These are phyloP conservation scores for Camponotus floridanus DNA, from an alignment of 1,140 invertebrate species.

Conservation along the genomic window DNA sequence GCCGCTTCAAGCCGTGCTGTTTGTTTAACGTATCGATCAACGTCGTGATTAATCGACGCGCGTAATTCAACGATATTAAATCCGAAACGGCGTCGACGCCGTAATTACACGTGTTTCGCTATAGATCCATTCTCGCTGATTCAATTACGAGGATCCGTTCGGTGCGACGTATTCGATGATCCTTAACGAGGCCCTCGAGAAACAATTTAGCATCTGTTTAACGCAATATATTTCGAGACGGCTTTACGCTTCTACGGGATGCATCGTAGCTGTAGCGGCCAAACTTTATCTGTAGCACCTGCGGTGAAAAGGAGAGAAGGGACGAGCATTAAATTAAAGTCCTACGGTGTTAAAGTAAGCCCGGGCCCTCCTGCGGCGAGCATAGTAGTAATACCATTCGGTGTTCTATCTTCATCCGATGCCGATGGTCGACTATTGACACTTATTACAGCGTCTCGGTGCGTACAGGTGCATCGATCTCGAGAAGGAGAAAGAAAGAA, in stretches of 20 bases:
- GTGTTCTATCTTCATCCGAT: conserved; percentile 75
- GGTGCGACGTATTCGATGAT: conserved; percentile 40
- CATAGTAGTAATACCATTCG: conserved; percentile 72
- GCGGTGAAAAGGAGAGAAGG: conserved; percentile 10
- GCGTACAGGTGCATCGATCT: conserved; percentile 51
- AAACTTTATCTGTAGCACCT: neutral
- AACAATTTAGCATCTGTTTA: conserved; percentile 64
- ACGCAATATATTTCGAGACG: conserved; percentile 48
- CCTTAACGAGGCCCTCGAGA: conserved; percentile 5
- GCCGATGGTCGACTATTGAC: conserved; percentile 69
- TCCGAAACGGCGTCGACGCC: conserved; percentile 16
- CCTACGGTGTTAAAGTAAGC: conserved; percentile 76
- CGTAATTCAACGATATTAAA: conserved; percentile 33
- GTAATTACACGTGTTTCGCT: conserved; percentile 31
- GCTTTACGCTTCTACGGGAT: conserved; percentile 56
- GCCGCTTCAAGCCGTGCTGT: neutral
- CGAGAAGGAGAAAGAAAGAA: conserved; percentile 12
- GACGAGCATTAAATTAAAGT: conserved; percentile 74
- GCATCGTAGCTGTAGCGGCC: conserved; percentile 42
- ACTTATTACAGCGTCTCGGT: conserved; percentile 64
- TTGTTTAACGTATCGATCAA: conserved; percentile 44
- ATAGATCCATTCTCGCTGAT: conserved; percentile 7
- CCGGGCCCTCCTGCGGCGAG: conserved; percentile 68
- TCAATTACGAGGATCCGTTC: conserved; percentile 36
- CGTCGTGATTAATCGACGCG: conserved; percentile 27